These are phyloP conservation scores for Sinotaia quadrata DNA, from an alignment of 2,888 invertebrate genomes.

Conservation along the genomic window DNA sequence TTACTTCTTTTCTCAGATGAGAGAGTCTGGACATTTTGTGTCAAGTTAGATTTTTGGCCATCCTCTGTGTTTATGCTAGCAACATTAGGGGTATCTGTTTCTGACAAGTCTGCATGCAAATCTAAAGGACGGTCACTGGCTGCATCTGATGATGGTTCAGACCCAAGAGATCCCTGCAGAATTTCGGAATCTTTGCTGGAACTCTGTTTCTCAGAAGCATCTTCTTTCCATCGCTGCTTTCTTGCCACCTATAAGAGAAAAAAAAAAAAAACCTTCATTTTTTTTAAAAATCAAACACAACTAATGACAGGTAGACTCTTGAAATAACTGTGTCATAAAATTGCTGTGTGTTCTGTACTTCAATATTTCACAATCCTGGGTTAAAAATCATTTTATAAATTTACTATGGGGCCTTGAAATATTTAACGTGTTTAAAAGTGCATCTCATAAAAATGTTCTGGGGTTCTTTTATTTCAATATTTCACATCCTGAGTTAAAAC, in stretches of 20 bases:
- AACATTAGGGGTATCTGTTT: not conserved
- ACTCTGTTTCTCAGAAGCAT: constrained; percentile 32
- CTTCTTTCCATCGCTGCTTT: constrained; percentile 41
- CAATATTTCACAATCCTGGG: no score
- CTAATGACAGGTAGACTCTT: not conserved
- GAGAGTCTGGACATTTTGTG: not conserved
- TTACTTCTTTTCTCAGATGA: not conserved
- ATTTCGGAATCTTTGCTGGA: not conserved
- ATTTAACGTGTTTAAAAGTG: no score
- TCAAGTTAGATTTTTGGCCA: no score
- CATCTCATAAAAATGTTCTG: no score
- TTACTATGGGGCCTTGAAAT: no score
- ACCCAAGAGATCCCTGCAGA: not conserved
- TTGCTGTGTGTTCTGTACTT: no score
- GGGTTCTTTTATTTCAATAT: no score
- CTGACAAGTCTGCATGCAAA: no score
- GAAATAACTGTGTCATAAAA: no score
- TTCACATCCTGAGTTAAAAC: no score
- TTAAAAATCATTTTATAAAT: no score
- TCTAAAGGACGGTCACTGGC: no score
- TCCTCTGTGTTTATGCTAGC: not conserved
- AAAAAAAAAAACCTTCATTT: not conserved
- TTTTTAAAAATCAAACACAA: not conserved
- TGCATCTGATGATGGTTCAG: not conserved
- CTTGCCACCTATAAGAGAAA: constrained; percentile 39